These are phyloP conservation scores for Zaprionus vittiger DNA, from an alignment of 1,140 invertebrate genomes.

Conservation along the genomic window DNA sequence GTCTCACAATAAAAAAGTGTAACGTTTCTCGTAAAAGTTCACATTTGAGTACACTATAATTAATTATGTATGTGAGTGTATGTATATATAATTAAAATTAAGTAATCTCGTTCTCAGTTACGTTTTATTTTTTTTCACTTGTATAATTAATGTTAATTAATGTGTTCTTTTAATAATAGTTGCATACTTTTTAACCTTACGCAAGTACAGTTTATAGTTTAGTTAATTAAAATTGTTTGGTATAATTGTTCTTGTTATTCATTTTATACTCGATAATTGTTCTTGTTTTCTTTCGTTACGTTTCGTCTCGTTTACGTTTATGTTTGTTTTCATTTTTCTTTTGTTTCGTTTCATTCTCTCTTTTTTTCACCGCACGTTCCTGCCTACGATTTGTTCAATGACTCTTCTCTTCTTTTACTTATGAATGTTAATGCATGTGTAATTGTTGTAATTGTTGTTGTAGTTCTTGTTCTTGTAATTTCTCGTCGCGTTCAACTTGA, in stretches of 20 bases:
- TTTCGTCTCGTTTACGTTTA: conserved; percentile 20
- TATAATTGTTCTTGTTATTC: conserved; percentile 61
- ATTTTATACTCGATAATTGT: conserved; percentile 74
- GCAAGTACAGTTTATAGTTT: conserved; percentile 59
- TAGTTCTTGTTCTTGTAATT: conserved; percentile 37
- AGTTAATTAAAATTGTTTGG: conserved; percentile 78
- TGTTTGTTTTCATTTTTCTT: conserved; percentile 38
- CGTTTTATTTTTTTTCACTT: background rate
- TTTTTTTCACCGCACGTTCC: conserved; percentile 83
- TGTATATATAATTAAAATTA: conserved; percentile 13
- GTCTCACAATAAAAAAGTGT: conserved; percentile 66
- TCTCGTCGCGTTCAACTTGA: conserved; percentile 60
- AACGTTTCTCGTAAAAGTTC: conserved; percentile 69
- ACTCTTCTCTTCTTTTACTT: conserved; percentile 56
- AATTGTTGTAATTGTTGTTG: conserved; percentile 56
- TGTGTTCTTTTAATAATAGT: conserved; percentile 63
- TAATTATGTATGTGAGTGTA: conserved; percentile 15
- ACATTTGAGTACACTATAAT: conserved; percentile 57
- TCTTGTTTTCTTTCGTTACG: conserved; percentile 39
- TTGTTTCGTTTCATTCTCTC: conserved; percentile 35
- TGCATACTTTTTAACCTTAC: conserved; percentile 74
- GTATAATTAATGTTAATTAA: conserved; percentile 48
- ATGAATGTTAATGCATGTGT: conserved; percentile 63
- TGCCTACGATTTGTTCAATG: conserved; percentile 84
- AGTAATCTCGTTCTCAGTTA: conserved; percentile 67